Conservation (phyloP, 53 echinoderm and acorn worm genomes). For the Astropecten irregularis region DNA sequence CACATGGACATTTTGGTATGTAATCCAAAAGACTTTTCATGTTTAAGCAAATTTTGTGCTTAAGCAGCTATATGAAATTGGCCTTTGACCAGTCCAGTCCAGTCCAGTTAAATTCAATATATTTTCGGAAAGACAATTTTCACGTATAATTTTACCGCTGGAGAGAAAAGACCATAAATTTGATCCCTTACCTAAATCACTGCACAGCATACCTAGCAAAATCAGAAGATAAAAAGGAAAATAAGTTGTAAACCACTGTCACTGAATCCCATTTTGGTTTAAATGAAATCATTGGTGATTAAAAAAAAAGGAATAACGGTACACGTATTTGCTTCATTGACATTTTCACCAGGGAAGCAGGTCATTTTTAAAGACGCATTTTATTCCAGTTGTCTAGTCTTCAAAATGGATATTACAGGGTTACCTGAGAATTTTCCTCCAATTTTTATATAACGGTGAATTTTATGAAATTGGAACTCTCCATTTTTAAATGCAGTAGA, state of each 20-base stretch:
- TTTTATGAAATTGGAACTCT: neutral
- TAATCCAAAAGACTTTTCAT: neutral
- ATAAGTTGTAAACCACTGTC: no score
- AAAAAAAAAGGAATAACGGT: neutral
- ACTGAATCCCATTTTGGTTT: no score
- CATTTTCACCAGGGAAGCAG: neutral
- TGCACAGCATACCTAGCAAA: slow-evolving; percentile 13
- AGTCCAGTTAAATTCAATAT: no score
- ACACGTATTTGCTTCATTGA: no score
- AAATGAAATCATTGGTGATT: neutral
- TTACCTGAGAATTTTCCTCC: neutral
- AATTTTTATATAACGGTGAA: neutral
- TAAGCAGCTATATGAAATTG: no score
- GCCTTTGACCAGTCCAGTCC: neutral
- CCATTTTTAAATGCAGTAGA: neutral
- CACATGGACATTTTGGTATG: neutral
- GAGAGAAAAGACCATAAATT: neutral
- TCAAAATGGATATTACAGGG: neutral
- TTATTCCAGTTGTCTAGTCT: neutral
- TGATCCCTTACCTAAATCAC: slow-evolving; percentile 17
- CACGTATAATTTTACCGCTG: no score
- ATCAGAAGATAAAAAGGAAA: neutral
- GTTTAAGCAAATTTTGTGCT: no score
- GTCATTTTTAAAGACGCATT: neutral
- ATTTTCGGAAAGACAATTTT: neutral